Evolutionary conservation across 2,797 vertebrate species (phyloP).

Genomic region (Eptatretus atami): DNA sequence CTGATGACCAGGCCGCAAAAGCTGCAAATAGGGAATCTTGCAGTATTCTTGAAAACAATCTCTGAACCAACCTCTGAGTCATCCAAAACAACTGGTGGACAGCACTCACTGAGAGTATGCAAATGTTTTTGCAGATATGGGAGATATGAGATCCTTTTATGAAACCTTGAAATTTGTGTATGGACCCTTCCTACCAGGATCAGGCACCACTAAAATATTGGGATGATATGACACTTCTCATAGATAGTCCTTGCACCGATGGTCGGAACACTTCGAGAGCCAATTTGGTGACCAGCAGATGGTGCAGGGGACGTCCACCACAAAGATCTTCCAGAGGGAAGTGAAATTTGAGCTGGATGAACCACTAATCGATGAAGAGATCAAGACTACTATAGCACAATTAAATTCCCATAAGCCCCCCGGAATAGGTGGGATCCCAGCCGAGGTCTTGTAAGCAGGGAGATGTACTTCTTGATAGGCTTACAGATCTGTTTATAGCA

Average conservation of each 20-base stretch:
- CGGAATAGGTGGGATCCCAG: no score
- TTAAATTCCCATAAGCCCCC: not conserved
- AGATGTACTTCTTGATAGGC: no score
- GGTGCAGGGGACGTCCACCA: not conserved
- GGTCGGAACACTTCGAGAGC: no score
- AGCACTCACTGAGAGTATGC: not conserved
- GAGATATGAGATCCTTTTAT: not conserved
- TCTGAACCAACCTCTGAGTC: not conserved
- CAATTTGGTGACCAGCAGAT: not conserved
- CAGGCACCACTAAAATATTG: not conserved
- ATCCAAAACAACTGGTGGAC: not conserved
- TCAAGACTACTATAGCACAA: not conserved
- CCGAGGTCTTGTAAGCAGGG: no score
- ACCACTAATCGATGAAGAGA: not conserved
- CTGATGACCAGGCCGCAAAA: not conserved
- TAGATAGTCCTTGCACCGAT: not conserved
- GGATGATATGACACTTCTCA: not conserved
- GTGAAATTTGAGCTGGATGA: not conserved
- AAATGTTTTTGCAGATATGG: not conserved
- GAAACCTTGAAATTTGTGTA: not conserved
- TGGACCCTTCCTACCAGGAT: not conserved
- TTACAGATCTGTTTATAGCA: no score
- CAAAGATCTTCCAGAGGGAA: not conserved
- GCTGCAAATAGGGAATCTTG: not conserved
- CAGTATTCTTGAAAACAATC: not conserved